Evolutionary conservation across 2,113 vertebrate species (phyloP).

Genomic region (Ondatra zibethicus): DNA sequence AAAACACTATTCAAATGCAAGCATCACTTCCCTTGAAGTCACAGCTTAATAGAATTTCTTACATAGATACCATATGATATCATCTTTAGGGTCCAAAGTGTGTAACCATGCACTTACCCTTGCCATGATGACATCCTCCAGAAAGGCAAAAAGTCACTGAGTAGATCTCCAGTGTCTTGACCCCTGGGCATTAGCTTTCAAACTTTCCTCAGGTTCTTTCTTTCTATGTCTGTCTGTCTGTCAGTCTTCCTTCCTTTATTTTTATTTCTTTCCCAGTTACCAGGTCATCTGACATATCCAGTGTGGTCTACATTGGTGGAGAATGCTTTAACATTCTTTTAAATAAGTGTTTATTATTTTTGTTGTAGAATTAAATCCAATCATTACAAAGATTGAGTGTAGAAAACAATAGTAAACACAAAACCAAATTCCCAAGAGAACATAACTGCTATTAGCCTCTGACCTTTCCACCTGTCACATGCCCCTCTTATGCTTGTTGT

Average conservation of each 20-base stretch:
- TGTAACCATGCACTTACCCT: accelerated
- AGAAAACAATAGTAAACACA: neutral
- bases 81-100: neutral
- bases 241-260: accelerated
- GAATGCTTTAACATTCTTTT: neutral
- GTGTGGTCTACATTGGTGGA: neutral
- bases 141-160: neutral
- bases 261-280: neutral
- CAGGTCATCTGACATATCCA: neutral
- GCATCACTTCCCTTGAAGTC: neutral
- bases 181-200: neutral
- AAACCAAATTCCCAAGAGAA: neutral
- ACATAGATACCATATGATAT: neutral
- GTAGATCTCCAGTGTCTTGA: neutral
- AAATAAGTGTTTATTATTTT: neutral
- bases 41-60: neutral
- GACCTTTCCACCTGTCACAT: neutral
- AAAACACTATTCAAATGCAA: neutral
- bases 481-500: neutral
- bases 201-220: neutral
- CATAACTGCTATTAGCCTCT: neutral
- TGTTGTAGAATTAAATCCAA: neutral
- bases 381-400: neutral
- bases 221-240: neutral
- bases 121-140: neutral